Percentiles rank a stretch among this genome's conserved stretches.
Evolutionary conservation across 2,888 invertebrate species (phyloP).

Genomic region (Spilosoma lubricipeda): DNA sequence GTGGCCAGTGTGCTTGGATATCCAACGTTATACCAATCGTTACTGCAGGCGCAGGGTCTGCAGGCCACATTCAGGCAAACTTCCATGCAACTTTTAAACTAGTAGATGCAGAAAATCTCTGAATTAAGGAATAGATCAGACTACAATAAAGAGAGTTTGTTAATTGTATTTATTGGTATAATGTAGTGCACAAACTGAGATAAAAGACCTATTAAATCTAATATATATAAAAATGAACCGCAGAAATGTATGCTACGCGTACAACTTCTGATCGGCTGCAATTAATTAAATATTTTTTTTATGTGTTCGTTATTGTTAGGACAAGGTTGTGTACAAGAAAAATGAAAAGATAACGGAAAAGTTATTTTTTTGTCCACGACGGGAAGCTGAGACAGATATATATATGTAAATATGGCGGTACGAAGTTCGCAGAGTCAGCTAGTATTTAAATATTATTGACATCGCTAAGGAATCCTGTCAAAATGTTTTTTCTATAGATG

Average conservation of each 20-base stretch:
- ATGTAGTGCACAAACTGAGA: neutral
- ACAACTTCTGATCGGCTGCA: too few relatives aligned
- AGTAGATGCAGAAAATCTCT: slow-evolving; percentile 1
- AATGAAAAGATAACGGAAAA: too few relatives aligned
- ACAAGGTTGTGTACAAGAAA: too few relatives aligned
- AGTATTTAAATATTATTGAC: neutral
- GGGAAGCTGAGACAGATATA: too few relatives aligned
- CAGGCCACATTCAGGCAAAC: slow-evolving; percentile 68
- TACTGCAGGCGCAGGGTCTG: slow-evolving; percentile 72
- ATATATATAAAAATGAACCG: too few relatives aligned
- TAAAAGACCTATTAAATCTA: too few relatives aligned
- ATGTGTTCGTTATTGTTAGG: too few relatives aligned
- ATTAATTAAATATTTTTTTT: too few relatives aligned
- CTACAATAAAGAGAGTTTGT: neutral
- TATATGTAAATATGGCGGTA: too few relatives aligned
- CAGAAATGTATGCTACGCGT: too few relatives aligned
- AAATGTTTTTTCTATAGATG: neutral
- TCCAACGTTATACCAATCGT: slow-evolving; percentile 81
- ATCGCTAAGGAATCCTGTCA: neutral
- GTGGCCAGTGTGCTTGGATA: slow-evolving; percentile 73
- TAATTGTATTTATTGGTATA: neutral
- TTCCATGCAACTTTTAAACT: slow-evolving; percentile 52
- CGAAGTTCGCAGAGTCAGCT: neutral
- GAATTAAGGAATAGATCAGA: slow-evolving; percentile 5
- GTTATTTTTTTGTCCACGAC: too few relatives aligned